These are phyloP conservation scores for Neoaliturus tenellus DNA, from an alignment of 2,888 invertebrate genomes.

Conservation along the genomic window DNA sequence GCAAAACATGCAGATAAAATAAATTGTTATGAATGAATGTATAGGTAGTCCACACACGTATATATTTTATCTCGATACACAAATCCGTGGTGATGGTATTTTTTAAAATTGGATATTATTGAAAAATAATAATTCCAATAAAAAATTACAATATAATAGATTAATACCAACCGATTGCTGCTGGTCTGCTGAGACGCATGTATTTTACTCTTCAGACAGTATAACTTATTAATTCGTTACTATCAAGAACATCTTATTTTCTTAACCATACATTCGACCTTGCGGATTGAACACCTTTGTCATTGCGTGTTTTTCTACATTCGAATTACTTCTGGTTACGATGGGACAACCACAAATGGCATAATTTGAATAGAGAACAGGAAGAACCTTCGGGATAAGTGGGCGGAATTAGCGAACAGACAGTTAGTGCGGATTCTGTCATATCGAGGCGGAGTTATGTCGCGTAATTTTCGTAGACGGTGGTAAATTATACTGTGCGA, in stretches of 20 bases:
- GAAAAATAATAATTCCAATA: no score
- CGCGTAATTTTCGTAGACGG: background rate
- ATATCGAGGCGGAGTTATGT: background rate
- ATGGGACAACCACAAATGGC: background rate
- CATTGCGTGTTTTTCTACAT: background rate
- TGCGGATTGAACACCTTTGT: background rate
- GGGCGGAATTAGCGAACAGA: background rate
- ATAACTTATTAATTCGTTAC: no score
- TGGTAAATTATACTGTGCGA: background rate
- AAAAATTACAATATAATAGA: no score
- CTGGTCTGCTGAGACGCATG: no score
- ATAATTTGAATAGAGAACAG: slow-evolving; percentile 9
- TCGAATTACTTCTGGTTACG: background rate
- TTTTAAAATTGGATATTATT: no score
- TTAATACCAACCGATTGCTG: no score
- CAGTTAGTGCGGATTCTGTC: background rate
- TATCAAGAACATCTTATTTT: background rate
- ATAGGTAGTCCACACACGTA: no score
- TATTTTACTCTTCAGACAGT: no score
- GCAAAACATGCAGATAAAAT: no score
- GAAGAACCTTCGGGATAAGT: slow-evolving; percentile 17
- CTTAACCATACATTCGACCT: background rate
- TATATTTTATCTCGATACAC: no score
- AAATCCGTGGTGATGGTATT: no score
- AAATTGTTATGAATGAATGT: no score